phyloP scores from a whole-genome alignment of 1,140 invertebrate species.

The Lithobius niger region DNA sequence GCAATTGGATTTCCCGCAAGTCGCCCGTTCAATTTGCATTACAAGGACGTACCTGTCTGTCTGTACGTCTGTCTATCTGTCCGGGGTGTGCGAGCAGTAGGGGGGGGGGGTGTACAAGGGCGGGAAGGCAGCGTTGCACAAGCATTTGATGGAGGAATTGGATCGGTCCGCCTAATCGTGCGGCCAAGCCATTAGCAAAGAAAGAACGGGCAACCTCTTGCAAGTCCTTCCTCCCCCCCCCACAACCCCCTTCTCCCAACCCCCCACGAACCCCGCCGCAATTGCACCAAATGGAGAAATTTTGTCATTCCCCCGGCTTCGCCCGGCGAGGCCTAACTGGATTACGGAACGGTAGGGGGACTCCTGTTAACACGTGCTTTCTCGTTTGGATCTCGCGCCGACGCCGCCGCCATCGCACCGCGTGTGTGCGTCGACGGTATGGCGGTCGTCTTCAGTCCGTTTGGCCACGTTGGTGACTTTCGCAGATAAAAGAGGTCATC shows the following conservation, averaged over 20 bases:
- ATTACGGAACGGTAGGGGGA: too few relatives aligned
- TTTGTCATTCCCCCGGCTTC: not conserved
- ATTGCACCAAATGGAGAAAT: not conserved
- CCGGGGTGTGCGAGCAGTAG: not conserved
- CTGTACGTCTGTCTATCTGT: too few relatives aligned
- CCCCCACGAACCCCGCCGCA: not conserved
- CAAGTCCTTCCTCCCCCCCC: not conserved
- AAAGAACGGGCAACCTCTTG: not conserved
- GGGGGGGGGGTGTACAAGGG: not conserved
- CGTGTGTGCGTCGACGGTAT: too few relatives aligned
- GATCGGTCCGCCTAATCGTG: not conserved
- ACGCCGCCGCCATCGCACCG: too few relatives aligned
- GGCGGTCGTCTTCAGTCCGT: too few relatives aligned
- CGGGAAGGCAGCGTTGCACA: not conserved
- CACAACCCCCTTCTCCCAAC: too few relatives aligned
- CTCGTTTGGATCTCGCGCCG: too few relatives aligned
- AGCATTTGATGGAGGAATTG: constrained; percentile 4
- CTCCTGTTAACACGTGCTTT: too few relatives aligned
- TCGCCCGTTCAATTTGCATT: constrained; percentile 8
- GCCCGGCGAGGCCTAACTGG: too few relatives aligned
- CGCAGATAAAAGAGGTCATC: too few relatives aligned
- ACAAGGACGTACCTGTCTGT: constrained; percentile 1
- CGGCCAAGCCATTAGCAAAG: not conserved
- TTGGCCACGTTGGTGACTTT: too few relatives aligned
- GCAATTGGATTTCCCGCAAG: constrained; percentile 1